These are phyloP conservation scores for Tricholaema leucomelas DNA, from an alignment of 2,113 vertebrate species.

Conservation along the genomic window DNA sequence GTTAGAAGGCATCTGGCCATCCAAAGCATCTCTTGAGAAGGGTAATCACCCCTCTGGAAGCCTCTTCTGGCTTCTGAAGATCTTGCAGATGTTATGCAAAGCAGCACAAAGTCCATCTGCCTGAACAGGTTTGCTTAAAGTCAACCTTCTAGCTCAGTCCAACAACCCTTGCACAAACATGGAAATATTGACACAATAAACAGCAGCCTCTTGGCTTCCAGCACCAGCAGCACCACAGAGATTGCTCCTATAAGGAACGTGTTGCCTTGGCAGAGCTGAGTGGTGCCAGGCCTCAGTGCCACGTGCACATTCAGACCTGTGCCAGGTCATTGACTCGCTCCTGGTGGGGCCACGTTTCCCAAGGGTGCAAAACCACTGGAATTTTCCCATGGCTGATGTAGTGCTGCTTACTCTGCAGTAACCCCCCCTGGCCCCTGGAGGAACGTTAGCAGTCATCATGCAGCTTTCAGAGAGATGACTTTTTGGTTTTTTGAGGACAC, in stretches of 20 bases:
- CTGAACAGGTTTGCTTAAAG: background rate
- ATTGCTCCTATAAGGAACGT: background rate
- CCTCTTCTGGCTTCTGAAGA: background rate
- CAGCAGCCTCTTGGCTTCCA: background rate
- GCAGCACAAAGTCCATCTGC: slow-evolving; percentile 28
- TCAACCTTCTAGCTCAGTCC: background rate
- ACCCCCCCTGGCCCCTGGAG: background rate
- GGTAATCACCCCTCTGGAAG: background rate
- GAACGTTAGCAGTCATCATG: accelerated
- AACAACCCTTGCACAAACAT: background rate
- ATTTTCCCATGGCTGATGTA: background rate
- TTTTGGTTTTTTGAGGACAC: background rate
- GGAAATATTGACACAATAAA: background rate
- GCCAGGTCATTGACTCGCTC: background rate
- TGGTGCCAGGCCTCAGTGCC: background rate
- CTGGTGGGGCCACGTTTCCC: background rate
- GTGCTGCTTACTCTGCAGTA: background rate
- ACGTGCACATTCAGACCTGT: background rate
- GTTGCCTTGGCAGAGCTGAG: background rate
- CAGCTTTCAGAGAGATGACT: background rate
- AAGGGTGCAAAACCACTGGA: background rate
- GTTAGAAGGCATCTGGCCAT: background rate
- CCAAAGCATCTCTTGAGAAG: background rate
- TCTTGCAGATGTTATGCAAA: background rate
- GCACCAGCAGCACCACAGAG: background rate